Percentiles rank a stretch among this genome's conserved stretches.
Conservation (phyloP, 2,888 invertebrate genomes). For the Cheilosia pagana region DNA sequence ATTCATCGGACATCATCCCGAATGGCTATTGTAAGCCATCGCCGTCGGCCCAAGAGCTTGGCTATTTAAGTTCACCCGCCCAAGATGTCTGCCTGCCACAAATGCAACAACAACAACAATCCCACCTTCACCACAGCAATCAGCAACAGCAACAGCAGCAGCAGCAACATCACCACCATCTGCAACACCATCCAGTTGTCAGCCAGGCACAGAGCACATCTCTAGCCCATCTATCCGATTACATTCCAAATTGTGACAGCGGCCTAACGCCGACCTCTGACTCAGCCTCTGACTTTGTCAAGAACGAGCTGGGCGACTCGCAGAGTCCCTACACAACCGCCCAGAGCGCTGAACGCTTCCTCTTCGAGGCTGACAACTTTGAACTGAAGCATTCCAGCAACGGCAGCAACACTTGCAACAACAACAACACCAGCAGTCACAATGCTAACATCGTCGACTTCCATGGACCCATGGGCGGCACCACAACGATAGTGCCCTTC, state of each 20-base stretch:
- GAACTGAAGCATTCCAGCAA: slow-evolving; percentile 81
- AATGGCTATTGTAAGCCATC: slow-evolving; percentile 83
- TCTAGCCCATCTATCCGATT: slow-evolving; percentile 77
- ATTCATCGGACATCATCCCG: slow-evolving; percentile 77
- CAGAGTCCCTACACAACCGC: slow-evolving; percentile 83
- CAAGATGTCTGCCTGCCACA: slow-evolving; percentile 79
- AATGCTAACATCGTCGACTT: slow-evolving; percentile 77
- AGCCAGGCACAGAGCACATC: slow-evolving; percentile 57
- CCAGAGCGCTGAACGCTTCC: slow-evolving; percentile 83
- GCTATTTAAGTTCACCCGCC: slow-evolving; percentile 81
- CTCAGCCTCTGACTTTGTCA: slow-evolving; percentile 82
- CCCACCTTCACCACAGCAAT: slow-evolving; percentile 50
- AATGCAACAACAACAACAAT: slow-evolving; percentile 73
- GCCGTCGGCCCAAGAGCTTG: slow-evolving; percentile 82
- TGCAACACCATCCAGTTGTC: slow-evolving; percentile 75
- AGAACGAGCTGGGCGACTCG: slow-evolving; percentile 82
- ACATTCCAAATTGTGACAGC: slow-evolving; percentile 80
- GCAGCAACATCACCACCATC: slow-evolving; percentile 76
- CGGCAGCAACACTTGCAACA: slow-evolving; percentile 75
- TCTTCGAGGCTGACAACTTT: slow-evolving; percentile 82
- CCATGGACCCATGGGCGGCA: slow-evolving; percentile 77
- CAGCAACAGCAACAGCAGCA: slow-evolving; percentile 74
- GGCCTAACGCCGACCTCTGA: slow-evolving; percentile 78
- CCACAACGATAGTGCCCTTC: slow-evolving; percentile 78
- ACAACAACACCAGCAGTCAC: slow-evolving; percentile 77